Conservation (phyloP, 2,113 vertebrate species). For the Calidris pugnax region DNA sequence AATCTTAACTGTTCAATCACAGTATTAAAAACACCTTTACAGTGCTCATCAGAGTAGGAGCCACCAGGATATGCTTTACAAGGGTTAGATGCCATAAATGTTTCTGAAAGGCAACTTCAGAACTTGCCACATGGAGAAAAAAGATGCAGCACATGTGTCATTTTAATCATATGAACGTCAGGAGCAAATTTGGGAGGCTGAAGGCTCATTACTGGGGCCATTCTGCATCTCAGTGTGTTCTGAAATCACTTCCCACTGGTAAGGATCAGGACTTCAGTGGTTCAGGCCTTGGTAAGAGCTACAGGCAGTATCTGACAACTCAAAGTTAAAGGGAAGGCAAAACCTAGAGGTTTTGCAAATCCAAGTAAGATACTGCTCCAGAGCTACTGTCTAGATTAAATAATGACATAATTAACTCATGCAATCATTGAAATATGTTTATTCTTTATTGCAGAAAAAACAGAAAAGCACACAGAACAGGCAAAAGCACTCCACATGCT, state of each 20-base stretch:
- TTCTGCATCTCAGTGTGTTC: neutral
- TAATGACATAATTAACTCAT: neutral
- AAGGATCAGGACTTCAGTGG: neutral
- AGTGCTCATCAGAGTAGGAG: neutral
- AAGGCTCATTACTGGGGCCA: neutral
- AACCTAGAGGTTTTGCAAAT: neutral
- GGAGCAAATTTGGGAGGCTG: neutral
- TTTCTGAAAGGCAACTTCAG: neutral
- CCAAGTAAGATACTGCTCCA: neutral
- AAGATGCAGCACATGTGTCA: neutral
- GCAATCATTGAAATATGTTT: neutral
- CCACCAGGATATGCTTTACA: neutral
- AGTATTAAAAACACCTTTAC: neutral
- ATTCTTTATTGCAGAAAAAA: neutral
- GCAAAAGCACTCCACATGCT: neutral
- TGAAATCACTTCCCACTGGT: neutral
- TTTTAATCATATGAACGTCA: neutral
- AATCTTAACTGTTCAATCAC: neutral
- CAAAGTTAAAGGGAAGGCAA: neutral
- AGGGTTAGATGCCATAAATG: neutral
- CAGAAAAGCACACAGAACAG: neutral
- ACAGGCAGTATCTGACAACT: neutral
- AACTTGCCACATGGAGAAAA: neutral
- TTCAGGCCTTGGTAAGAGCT: neutral
- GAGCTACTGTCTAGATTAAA: neutral